These are phyloP conservation scores for Neocrepidodera transversa DNA, from an alignment of 2,888 invertebrate genomes.

Conservation along the genomic window DNA sequence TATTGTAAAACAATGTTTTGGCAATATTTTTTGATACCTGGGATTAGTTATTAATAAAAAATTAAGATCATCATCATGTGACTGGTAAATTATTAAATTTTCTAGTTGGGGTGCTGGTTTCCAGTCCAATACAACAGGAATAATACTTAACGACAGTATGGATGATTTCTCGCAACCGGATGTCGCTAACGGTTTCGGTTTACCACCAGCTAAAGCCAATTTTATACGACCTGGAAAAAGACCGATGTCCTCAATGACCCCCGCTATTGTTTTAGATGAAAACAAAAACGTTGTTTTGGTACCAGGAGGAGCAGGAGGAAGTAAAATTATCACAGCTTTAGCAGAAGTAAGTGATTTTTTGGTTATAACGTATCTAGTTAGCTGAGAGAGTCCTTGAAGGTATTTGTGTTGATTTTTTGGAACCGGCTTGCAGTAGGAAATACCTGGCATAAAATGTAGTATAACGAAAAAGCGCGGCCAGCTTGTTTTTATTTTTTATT, in stretches of 20 bases:
- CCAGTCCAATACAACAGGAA: constrained; percentile 77
- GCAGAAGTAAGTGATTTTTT: constrained; percentile 62
- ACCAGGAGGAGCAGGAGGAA: constrained; percentile 89
- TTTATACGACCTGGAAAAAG: constrained; percentile 82
- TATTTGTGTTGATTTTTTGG: too few relatives aligned
- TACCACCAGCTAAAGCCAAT: constrained; percentile 83
- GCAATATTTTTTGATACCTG: too few relatives aligned
- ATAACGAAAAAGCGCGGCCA: too few relatives aligned
- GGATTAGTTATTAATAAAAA: too few relatives aligned
- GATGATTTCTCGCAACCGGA: constrained; percentile 84
- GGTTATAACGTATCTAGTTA: background rate
- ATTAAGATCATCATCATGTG: too few relatives aligned
- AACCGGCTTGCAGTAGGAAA: too few relatives aligned
- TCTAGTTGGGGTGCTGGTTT: constrained; percentile 60
- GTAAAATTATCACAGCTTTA: constrained; percentile 85
- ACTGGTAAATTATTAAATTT: too few relatives aligned
- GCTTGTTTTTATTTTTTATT: too few relatives aligned
- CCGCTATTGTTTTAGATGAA: constrained; percentile 75
- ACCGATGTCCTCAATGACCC: constrained; percentile 92
- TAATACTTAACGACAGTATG: constrained; percentile 88
- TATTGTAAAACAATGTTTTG: too few relatives aligned
- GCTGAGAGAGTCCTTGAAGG: background rate
- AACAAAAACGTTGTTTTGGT: constrained; percentile 63
- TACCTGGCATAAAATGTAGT: too few relatives aligned
- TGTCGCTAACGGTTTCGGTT: constrained; percentile 70